Base-by-base conservation (phyloP, 2,113 vertebrate species). In the Tringa solitaria region DNA sequence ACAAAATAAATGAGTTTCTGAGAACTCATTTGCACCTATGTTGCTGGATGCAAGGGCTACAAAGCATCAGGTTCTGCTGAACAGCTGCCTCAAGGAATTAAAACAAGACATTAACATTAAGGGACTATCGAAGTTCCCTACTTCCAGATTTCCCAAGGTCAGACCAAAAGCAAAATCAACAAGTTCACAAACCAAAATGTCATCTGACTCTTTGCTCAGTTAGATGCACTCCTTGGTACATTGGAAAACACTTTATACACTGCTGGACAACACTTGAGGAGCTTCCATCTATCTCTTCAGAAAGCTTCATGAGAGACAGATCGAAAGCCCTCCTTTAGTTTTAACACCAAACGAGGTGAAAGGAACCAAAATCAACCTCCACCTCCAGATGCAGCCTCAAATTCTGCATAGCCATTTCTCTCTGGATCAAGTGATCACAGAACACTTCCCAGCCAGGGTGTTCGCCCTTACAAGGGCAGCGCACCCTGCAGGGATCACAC, bases 401-500 rank as follows among this genome's bases (percentile, higher is more conserved):
- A 75, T 37, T 78, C 32, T 33, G 24, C 23, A 30, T 2, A 50
- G 32, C 9, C 26, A 16, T 45, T 68, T 53, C 11, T 18, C 35
- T 60, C 32, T 45, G 60, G 32, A 64, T n/a, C 16, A 50, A 32
- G 53, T 8, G 50, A 82, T 69, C 13, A 32, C 1, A 11, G 72
- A 83, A 61, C 18, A 10, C 17, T 53, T 19, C n/a, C 39, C 39
- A 76, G 23, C 22, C 28, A 37, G 37, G 21, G 27, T 14, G 26
- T 24, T 28, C 0, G 0, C 43, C 54, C 15, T 43, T 57, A 24
- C 0, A 3, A 65, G 45, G 45, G 15, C 27, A 69, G 56, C 8
- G 6, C 32, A 17, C 26, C 5, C 26, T 2, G 1, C n/a, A 53
- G 45, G 12, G 20, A 72, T 9, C 30, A 14, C 10, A 9, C 3